Evolutionary conservation across 2,797 vertebrate species (phyloP), one percentile per base, ranked within the genome.

Genomic region (Brachyalestes nurse): DNA sequence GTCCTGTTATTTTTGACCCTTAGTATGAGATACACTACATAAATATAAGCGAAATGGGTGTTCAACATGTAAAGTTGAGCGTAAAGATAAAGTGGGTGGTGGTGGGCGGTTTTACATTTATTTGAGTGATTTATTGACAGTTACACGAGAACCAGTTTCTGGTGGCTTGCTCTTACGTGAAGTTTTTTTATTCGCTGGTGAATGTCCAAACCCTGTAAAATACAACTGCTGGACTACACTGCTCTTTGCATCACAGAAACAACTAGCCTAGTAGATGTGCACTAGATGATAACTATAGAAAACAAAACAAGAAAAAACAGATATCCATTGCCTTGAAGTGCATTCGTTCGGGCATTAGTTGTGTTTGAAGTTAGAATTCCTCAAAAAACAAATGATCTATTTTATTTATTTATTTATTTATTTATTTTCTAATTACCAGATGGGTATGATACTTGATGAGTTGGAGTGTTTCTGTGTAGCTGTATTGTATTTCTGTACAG

Each of bases 401-500:
- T 79, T 90, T 34, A 34, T 34, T 34, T 34, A 82, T 88, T 90
- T 34, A 34, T 34, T 34, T 34, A 82, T 88, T 90, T 91, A 90
- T 93, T 93, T 92, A 91, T 90, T 88, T 85, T 87, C 70, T 85
- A 89, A 80, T 88, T 83, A 91, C 85, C 82, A 83, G 86, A 88
- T 72, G 77, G 62, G 82, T 82, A 77, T 87, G 87, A 90, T 90
- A 89, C 83, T 90, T 84, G 89, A 85, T 88, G 83, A 89, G 87
- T 88, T 87, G 87, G 78, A 84, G 80, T 92, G 83, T 91, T 85
- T 91, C 86, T 86, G 86, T 91, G 87, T 89, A 82, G 89, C 73
- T 88, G 88, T 90, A 90, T 88, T 87, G 87, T 87, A 83, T 89
- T 90, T 85, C 87, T 92, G 90, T 92, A 87, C 83, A 89, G 89